phyloP scores from a whole-genome alignment of 2,797 vertebrate genomes.

The Cryptoprocta ferox region DNA sequence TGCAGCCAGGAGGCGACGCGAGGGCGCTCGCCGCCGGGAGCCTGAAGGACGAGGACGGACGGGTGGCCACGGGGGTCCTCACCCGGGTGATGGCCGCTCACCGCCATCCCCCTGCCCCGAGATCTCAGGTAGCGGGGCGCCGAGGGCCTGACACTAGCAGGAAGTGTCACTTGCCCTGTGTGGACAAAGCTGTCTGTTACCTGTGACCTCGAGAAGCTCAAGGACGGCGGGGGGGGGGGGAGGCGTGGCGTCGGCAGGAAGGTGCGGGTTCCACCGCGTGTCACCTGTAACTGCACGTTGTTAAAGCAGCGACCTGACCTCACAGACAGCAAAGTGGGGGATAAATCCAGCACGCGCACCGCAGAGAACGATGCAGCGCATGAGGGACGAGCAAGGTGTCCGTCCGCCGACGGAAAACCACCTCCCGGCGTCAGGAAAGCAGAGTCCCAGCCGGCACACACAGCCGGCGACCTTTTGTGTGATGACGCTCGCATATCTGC shows the following conservation, averaged over 20 bases:
- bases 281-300: neutral
- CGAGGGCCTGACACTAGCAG: too few relatives aligned
- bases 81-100: neutral
- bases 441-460: accelerated
- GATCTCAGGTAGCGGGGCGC: neutral
- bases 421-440: accelerated
- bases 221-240: too few relatives aligned
- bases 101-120: neutral
- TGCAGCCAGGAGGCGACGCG: accelerated
- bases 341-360: too few relatives aligned
- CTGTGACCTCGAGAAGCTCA: neutral
- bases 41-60: neutral
- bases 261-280: neutral
- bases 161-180: neutral
- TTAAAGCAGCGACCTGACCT: too few relatives aligned
- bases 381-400: neutral
- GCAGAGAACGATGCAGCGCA: neutral
- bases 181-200: neutral
- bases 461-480: too few relatives aligned
- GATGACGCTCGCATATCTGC: neutral
- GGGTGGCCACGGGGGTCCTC: neutral
- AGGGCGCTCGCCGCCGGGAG: accelerated
- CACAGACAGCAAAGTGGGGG: neutral
- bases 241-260: neutral
- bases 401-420: accelerated